Evolutionary conservation across 2,888 invertebrate genomes (phyloP), one percentile per base, ranked within the genome.

Genomic region (Macrosoma leucophasiata): DNA sequence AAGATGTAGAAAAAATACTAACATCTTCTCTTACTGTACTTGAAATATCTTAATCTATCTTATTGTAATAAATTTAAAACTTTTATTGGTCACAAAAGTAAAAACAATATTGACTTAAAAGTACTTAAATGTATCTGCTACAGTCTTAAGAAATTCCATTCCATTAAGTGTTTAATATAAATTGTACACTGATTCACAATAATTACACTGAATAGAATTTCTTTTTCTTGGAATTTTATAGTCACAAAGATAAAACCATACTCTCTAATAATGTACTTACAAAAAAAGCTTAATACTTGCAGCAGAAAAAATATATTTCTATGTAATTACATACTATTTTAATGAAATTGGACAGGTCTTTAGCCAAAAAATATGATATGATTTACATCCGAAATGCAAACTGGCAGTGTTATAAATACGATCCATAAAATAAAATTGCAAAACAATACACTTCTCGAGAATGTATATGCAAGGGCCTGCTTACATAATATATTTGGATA

Each of bases 1-100:
- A 76, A 78, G 74, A 78, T 62, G 68, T 69, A 69, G 58, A 66
- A 60, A 69, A 62, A 67, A 68, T 62, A 67, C 66, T 68, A 67
- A 65, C 70, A 73, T 70, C 67, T 74, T 65, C 65, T 52, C 65
- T 67, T 69, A 73, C 71, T 69, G 65, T 73, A 78, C 62, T 69
- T 59, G 58, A 63, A 69, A 66, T 59, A 64, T 40, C 77, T 77
- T 78, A 77, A 58, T 46, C 74, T 79, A 79, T 44, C 69, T 71
- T 73, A 78, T 42, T 48, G 56, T 67, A 67, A 71, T 45, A 66
- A 64, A 52, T 70, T 67, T 67, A 63, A 62, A 69, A 64, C 64
- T 68, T 69, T 62, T 70, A 71, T 81, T 81, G 78, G 82, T 82
- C 82, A 81, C 67, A 65, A 64, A 76, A 74, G 64, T 79, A 77